These are phyloP conservation scores for Cathartes aura DNA, from an alignment of 2,113 vertebrate genomes.

Conservation along the genomic window DNA sequence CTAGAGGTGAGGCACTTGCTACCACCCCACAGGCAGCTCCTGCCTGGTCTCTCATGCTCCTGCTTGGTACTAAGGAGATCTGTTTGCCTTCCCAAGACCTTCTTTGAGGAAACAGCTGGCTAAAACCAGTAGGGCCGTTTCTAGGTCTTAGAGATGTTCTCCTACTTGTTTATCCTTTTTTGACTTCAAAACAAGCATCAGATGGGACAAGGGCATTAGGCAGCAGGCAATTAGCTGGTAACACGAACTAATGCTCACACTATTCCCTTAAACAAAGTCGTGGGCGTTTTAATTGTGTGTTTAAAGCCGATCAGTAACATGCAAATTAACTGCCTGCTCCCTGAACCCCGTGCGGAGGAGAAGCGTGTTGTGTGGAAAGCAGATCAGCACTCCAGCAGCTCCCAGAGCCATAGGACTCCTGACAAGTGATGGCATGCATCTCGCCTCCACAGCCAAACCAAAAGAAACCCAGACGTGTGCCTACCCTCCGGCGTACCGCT, in stretches of 20 bases:
- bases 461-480: background rate
- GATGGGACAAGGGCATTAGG: slow-evolving; percentile 32
- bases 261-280: slow-evolving; percentile 40
- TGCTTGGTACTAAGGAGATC: background rate
- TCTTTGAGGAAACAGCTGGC: background rate
- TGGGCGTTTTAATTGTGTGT: slow-evolving; percentile 52
- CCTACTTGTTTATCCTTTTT: background rate
- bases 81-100: background rate
- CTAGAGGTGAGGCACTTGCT: background rate
- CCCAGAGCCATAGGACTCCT: background rate
- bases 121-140: background rate
- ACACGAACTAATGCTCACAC: slow-evolving; percentile 48
- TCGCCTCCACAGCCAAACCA: background rate
- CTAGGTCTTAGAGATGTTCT: background rate
- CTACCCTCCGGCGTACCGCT: slow-evolving; percentile 92
- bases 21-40: background rate
- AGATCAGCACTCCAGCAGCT: background rate
- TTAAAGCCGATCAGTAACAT: slow-evolving; percentile 57
- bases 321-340: slow-evolving; percentile 53
- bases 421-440: background rate
- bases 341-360: background rate
- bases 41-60: background rate
- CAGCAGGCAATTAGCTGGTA: slow-evolving; percentile 60
- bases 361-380: background rate
- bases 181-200: slow-evolving; percentile 40